These are phyloP conservation scores for Brachyistius frenatus DNA, from an alignment of 2,113 vertebrate species.

Conservation along the genomic window DNA sequence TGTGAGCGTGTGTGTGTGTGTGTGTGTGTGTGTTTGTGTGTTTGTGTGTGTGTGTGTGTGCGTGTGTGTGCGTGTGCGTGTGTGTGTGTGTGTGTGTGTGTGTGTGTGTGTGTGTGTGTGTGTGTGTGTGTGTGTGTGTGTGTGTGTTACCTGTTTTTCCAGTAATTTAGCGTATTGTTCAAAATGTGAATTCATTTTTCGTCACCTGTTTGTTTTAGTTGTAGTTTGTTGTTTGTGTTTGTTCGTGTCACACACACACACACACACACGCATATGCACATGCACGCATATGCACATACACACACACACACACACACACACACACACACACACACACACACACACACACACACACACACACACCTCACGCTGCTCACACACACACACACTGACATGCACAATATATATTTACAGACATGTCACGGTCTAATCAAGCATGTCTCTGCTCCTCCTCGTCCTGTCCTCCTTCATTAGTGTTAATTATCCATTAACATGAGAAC, in stretches of 20 bases:
- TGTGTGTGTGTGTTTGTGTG: not conserved
- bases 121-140: not conserved
- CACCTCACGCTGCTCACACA: not conserved
- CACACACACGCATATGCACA: no score
- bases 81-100: not conserved
- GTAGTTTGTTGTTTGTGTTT: not conserved
- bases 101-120: not conserved
- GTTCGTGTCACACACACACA: not conserved
- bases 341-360: not conserved
- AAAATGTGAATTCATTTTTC: not conserved
- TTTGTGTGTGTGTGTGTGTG: no score
- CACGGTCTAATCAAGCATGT: constrained; percentile 18
- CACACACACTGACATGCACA: constrained; percentile 1
- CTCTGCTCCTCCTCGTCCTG: constrained; percentile 22
- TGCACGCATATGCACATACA: no score
- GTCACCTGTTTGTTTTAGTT: not conserved
- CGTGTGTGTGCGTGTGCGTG: not conserved
- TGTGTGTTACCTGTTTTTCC: no score
- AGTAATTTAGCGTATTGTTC: no score
- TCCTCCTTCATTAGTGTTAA: constrained; percentile 90
- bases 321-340: no score
- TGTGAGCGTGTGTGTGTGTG: not conserved
- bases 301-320: no score
- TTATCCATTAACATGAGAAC: constrained; percentile 91
- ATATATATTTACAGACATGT: constrained; percentile 29